Evolutionary conservation across 92 coral and sea anemone species (phyloP), one percentile per base, ranked within the genome.

Genomic region (Parazoanthus swiftii): DNA sequence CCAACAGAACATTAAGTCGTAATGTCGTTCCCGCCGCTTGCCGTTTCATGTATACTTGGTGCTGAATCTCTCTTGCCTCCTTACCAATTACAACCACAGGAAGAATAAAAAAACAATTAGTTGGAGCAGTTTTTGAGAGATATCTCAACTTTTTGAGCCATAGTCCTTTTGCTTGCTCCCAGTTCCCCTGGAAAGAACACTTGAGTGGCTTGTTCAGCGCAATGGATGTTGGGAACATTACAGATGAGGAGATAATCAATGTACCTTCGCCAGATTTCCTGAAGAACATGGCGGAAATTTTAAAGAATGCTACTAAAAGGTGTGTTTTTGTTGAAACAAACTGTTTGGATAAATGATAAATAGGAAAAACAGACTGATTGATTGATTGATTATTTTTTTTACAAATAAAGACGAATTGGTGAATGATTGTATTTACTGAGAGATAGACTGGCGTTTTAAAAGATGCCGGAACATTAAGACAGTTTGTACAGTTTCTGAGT

Each of bases 251-350:
- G 75, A 48, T 65, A 2, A 88, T 94, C 67, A 86, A 88, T 38
- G 89, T 94, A 8, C 94, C 98, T 7, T 67, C 94, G n/a, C 94
- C 95, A 10, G 91, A 86, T 35, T 94, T 88, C 68, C 91, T 94
- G 89, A 71, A 48, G 68, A 90, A 91, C 59, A 90, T 94, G 94
- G 84, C 93, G 14, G 85, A 88, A 29, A 80, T 88, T 72, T 92
- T 92, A 7, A 80, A 54, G 65, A 86, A 88, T n/a, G 37, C 90
- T 63, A 79, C 85, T 46, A 91, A 88, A n/a, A 86, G 89, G 97
- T 94, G 79, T 48, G 93, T 63, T 51, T 79, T 48, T 11, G 11
- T 72, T 29, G 42, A 42, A 72, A 72, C 18, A 72, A 72, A 26
- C n/a, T 29, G 16, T 29, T 2, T 72, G 6, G 70, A 23, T 5